These are phyloP conservation scores for Protophormia terraenovae DNA, from an alignment of 2,888 invertebrate species.

Conservation along the genomic window DNA sequence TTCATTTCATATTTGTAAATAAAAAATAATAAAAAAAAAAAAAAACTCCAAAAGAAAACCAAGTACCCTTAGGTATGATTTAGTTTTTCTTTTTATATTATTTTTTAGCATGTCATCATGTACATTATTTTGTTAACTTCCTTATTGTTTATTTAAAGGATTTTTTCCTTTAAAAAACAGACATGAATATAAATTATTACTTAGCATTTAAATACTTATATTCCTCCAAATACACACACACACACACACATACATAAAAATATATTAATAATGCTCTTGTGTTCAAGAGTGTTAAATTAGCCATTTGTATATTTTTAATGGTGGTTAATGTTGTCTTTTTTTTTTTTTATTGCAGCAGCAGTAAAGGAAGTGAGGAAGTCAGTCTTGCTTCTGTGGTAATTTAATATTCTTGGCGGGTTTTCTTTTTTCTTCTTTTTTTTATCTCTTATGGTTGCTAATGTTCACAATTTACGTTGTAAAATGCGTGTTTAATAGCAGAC, in stretches of 20 bases:
- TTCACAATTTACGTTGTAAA: background rate
- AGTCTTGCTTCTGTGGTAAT: background rate
- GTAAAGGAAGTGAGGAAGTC: background rate
- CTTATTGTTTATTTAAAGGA: background rate
- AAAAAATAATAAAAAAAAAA: too few species aligned
- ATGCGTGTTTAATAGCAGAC: background rate
- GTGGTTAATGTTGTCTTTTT: background rate
- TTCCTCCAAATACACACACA: too few species aligned
- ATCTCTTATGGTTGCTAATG: background rate
- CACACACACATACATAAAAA: too few species aligned
- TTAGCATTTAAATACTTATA: too few species aligned
- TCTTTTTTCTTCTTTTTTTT: background rate
- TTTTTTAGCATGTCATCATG: background rate
- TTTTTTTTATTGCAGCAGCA: too few species aligned
- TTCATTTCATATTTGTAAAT: background rate
- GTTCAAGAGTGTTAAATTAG: background rate
- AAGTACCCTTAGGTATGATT: background rate
- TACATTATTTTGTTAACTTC: background rate
- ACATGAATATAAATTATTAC: background rate
- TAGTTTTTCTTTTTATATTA: background rate
- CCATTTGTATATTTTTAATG: background rate
- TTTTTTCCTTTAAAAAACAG: background rate
- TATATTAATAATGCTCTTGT: too few species aligned
- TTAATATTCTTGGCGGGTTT: background rate
- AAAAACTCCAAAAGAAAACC: too few species aligned